These are phyloP conservation scores for Myathropa florea DNA, from an alignment of 2,888 invertebrate genomes.

Conservation along the genomic window DNA sequence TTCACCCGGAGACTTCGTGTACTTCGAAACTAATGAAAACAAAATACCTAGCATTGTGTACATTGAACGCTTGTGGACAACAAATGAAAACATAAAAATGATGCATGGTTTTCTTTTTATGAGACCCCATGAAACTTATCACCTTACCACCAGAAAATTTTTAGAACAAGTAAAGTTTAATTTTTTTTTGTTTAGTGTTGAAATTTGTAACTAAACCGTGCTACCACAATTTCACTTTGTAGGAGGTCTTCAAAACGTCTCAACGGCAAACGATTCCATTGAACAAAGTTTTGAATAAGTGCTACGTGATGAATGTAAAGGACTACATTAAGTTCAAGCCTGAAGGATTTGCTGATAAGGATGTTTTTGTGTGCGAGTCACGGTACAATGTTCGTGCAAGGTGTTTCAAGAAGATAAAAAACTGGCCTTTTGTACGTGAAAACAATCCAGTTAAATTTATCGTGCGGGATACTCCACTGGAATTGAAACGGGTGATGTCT, in stretches of 20 bases:
- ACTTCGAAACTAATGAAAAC: constrained; percentile 85
- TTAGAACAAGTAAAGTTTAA: constrained; percentile 87
- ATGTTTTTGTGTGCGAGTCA: constrained; percentile 98
- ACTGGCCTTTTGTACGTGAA: constrained; percentile 84
- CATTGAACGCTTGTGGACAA: constrained; percentile 94
- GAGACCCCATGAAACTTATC: constrained; percentile 97
- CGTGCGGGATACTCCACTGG: constrained; percentile 87
- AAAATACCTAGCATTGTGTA: constrained; percentile 89
- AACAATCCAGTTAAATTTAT: constrained; percentile 85
- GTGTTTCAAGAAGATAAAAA: constrained; percentile 96
- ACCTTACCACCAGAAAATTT: constrained; percentile 96
- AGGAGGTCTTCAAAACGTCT: constrained; percentile 97
- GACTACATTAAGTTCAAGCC: constrained; percentile 96
- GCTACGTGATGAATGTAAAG: constrained; percentile 95
- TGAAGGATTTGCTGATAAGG: constrained; percentile 93
- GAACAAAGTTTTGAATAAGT: constrained; percentile 92
- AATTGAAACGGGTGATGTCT: constrained; percentile 93
- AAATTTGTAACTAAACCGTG: neutral
- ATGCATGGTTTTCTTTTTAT: constrained; percentile 95
- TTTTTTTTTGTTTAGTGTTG: neutral
- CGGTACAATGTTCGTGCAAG: constrained; percentile 93
- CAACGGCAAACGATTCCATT: constrained; percentile 91
- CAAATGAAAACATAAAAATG: constrained; percentile 90
- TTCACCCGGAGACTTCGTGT: constrained; percentile 94
- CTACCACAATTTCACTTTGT: constrained; percentile 3